Conservation (phyloP, 2,888 invertebrate genomes). For the Drosophila meridiana region DNA sequence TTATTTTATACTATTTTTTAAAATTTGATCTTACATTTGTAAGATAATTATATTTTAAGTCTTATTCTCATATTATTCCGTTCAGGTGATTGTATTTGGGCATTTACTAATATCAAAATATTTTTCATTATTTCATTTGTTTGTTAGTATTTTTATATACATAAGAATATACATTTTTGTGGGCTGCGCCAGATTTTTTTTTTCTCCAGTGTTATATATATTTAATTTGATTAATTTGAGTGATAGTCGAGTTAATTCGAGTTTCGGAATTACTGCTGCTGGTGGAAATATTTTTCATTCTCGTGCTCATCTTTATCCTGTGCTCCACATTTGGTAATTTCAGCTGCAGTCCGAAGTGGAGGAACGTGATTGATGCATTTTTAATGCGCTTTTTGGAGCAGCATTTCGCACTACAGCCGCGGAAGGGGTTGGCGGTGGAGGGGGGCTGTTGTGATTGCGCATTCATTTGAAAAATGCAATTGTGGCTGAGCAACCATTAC, state of each 20-base stretch:
- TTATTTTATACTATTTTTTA: not conserved
- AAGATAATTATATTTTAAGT: not conserved
- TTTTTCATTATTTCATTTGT: not conserved
- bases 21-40: too few relatives aligned
- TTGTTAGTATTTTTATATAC: not conserved
- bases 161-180: too few relatives aligned
- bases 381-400: slow-evolving; percentile 72
- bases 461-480: slow-evolving; percentile 51
- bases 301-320: slow-evolving; percentile 60
- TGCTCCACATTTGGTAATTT: slow-evolving; percentile 35
- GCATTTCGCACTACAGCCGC: not conserved
- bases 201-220: slow-evolving; percentile 6
- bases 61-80: not conserved
- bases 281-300: slow-evolving; percentile 64
- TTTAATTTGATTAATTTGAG: slow-evolving; percentile 66
- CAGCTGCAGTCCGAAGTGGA: slow-evolving; percentile 36
- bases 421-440: not conserved
- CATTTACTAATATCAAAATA: not conserved
- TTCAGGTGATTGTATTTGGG: not conserved
- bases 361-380: slow-evolving; percentile 80
- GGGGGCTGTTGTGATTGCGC: slow-evolving; percentile 9
- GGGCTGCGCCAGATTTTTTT: not conserved
- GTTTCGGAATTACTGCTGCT: slow-evolving; percentile 35
- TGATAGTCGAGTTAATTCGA: slow-evolving; percentile 33
- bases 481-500: slow-evolving; percentile 28